These are phyloP conservation scores for Orchestes rusci DNA, from an alignment of 2,888 invertebrate genomes.

Conservation along the genomic window DNA sequence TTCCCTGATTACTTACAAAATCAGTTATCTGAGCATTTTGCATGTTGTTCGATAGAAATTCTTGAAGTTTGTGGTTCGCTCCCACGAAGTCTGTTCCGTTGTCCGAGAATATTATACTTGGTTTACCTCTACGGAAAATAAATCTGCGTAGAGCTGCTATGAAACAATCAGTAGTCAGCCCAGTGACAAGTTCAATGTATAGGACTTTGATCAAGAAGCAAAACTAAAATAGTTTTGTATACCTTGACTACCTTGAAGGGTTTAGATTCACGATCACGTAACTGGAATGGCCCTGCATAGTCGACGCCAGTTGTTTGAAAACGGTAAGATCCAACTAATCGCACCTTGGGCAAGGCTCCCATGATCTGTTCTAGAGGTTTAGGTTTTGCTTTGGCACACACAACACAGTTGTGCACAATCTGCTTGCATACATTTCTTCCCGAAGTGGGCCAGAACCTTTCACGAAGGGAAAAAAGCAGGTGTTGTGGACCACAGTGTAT, in stretches of 20 bases:
- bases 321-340: conserved; percentile 1
- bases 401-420: conserved; percentile 5
- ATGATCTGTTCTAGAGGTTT: neutral
- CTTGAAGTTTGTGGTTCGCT: conserved; percentile 10
- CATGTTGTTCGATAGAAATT: no score
- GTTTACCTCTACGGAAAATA: conserved; percentile 26
- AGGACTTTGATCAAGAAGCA: conserved; percentile 28
- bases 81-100: conserved; percentile 30
- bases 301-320: conserved; percentile 25
- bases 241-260: conserved; percentile 21
- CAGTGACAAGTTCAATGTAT: conserved; percentile 29
- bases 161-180: conserved; percentile 26
- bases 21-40: no score
- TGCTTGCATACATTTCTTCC: neutral
- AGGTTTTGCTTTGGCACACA: conserved; percentile 4
- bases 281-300: conserved; percentile 26
- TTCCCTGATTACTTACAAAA: no score
- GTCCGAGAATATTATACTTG: conserved; percentile 25
- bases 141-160: conserved; percentile 29
- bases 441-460: conserved; percentile 2
- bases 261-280: conserved; percentile 21
- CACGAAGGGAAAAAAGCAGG: neutral
- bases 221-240: conserved; percentile 25
- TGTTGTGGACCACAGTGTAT: conserved; percentile 1
- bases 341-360: conserved; percentile 4